Conservation (phyloP, 2,888 invertebrate species). For the Parnassius apollo region DNA sequence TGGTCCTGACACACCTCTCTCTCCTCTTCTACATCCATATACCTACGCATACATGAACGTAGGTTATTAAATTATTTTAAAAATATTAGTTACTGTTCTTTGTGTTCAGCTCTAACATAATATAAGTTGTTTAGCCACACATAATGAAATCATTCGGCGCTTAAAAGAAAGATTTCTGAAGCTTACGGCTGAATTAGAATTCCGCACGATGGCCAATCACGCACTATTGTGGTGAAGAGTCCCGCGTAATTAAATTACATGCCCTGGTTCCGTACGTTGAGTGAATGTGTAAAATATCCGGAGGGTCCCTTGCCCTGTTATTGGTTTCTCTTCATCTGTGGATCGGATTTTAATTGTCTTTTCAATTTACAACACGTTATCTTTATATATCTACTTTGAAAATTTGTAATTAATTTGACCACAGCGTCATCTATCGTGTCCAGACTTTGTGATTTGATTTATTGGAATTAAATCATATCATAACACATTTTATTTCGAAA, state of each 20-base stretch:
- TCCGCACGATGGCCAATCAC: constrained; percentile 61
- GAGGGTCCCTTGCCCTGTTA: constrained; percentile 19
- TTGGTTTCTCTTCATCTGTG: constrained; percentile 12
- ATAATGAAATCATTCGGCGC: constrained; percentile 18
- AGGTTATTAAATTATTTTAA: too few species aligned
- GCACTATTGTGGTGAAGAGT: constrained; percentile 54
- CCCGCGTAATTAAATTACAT: constrained; percentile 45
- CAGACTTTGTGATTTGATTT: too few species aligned
- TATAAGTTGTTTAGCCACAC: not conserved
- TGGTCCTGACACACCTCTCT: too few species aligned
- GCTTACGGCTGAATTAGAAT: constrained; percentile 46
- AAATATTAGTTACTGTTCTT: too few species aligned
- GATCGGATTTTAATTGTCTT: constrained; percentile 5
- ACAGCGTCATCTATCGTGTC: too few species aligned
- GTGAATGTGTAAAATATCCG: constrained; percentile 41
- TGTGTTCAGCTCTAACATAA: too few species aligned
- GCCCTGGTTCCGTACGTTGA: constrained; percentile 39
- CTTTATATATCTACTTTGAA: too few species aligned
- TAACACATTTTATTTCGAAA: too few species aligned
- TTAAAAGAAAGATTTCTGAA: constrained; percentile 21
- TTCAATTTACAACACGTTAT: not conserved
- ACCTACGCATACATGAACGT: too few species aligned
- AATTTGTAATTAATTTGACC: too few species aligned
- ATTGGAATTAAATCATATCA: too few species aligned
- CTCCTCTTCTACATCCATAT: too few species aligned